Base-by-base conservation (phyloP, 1,140 invertebrate genomes). In the Maconellicoccus hirsutus region DNA sequence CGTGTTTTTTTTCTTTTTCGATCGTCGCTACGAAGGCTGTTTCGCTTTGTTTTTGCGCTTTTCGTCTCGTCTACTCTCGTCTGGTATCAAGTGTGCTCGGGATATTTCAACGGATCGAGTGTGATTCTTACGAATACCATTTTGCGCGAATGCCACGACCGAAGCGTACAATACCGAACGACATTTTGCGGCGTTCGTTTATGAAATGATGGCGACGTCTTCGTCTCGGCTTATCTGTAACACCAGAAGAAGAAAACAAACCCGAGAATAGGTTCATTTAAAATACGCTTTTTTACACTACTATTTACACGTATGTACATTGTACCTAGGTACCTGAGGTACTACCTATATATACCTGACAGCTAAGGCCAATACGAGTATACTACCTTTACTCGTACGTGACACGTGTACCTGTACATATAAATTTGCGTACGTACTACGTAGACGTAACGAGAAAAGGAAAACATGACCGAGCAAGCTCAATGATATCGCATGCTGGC, bases 201-300 rank as follows among this genome's bases (percentile, higher is more conserved):
- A 7, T 59, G 4, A 22, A 59, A 59, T 12, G 4, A 12, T 33
- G 4, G 12, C 29, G 29, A 33, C 33, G 33, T 52, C 42, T 52
- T 16, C 6, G 16, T 52, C n/a, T 16, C 42, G 42, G 42, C 61
- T 66, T 66, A 66, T 25, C 61, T 66, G 61, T 26, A 66, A 66
- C 61, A 66, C 10, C 1, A 66, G 25, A 66, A 66, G 25, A 26
- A 23, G 16, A 14, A 52, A 52, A 16, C 42, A 66, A 66, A 66
- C 61, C 61, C 61, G 61, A 66, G 61, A 66, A 66, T 66, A 66
- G 61, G 61, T 66, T 66, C 19, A 66, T 66, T 66, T 66, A 66
- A 66, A 66, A 66, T 25, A 23, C 10, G 29, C 2, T 8, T 66
- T 66, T 25, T 6, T 25, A 66, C 22, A 14, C 22, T 66, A 66